phyloP scores from a whole-genome alignment of 2,888 invertebrate genomes.

The Helleia helle region DNA sequence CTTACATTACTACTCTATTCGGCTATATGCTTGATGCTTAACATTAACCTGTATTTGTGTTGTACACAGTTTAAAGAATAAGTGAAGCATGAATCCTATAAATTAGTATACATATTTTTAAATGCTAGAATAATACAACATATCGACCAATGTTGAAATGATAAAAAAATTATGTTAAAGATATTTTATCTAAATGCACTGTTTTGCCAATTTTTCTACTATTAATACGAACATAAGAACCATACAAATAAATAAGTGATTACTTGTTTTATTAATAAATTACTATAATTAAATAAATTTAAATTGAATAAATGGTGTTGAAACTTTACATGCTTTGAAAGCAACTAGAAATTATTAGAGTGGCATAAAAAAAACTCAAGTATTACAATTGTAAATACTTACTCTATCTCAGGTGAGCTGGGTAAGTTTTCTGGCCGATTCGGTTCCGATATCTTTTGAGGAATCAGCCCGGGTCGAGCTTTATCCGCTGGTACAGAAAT shows the following conservation, averaged over 20 bases:
- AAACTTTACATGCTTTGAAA: slow-evolving; percentile 1
- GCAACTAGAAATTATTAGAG: no score
- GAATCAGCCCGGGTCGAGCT: slow-evolving; percentile 47
- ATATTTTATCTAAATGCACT: not conserved
- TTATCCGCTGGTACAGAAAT: slow-evolving; percentile 91
- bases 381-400: slow-evolving; percentile 36
- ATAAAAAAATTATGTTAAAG: no score
- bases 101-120: no score
- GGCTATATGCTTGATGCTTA: no score
- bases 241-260: slow-evolving; percentile 23
- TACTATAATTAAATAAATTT: not conserved
- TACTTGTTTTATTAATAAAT: slow-evolving; percentile 6
- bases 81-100: no score
- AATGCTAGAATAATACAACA: no score
- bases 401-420: slow-evolving; percentile 81
- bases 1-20: no score
- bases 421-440: slow-evolving; percentile 75
- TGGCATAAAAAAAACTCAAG: not conserved
- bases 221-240: not conserved
- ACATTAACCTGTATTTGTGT: no score
- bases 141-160: no score
- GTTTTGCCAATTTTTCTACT: not conserved
- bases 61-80: no score
- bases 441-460: slow-evolving; percentile 70
- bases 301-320: not conserved